Evolutionary conservation across 2,113 vertebrate species (phyloP).

Genomic region (Gymnobelideus leadbeateri): DNA sequence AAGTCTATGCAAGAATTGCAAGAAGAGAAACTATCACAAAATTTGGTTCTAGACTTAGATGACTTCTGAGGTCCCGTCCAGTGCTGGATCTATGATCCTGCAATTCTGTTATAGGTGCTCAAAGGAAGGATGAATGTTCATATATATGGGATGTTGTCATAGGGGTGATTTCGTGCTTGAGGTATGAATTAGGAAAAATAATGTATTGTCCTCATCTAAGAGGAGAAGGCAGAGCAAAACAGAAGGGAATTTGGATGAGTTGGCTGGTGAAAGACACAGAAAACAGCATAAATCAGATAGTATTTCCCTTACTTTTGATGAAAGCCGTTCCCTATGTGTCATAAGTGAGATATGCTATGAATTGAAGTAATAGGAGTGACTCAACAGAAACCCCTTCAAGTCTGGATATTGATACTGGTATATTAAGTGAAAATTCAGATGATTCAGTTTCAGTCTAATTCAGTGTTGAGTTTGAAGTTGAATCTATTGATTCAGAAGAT

Average conservation of each 20-base stretch:
- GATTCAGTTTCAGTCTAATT: too few relatives aligned
- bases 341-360: conserved; percentile 91
- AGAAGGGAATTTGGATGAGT: conserved; percentile 85
- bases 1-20: conserved; percentile 76
- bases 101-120: too few relatives aligned
- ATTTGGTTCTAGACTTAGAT: conserved; percentile 62
- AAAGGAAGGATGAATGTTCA: too few relatives aligned
- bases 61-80: conserved; percentile 3
- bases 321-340: conserved; percentile 94
- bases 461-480: too few relatives aligned
- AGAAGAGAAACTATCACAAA: conserved; percentile 82
- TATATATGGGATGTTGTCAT: too few relatives aligned
- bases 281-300: conserved; percentile 95
- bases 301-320: conserved; percentile 95
- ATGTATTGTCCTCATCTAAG: conserved; percentile 71
- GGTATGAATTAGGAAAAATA: too few relatives aligned
- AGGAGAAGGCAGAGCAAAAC: conserved; percentile 84
- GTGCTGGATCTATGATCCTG: too few relatives aligned
- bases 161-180: too few relatives aligned
- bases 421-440: too few relatives aligned
- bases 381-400: conserved; percentile 89
- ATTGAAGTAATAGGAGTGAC: conserved; percentile 88
- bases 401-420: conserved; percentile 31
- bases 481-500: too few relatives aligned
- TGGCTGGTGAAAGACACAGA: conserved; percentile 84